Percentiles rank a stretch among this genome's conserved stretches.
Evolutionary conservation across 2,113 vertebrate species (phyloP).

Genomic region (Ranitomeya imitator): DNA sequence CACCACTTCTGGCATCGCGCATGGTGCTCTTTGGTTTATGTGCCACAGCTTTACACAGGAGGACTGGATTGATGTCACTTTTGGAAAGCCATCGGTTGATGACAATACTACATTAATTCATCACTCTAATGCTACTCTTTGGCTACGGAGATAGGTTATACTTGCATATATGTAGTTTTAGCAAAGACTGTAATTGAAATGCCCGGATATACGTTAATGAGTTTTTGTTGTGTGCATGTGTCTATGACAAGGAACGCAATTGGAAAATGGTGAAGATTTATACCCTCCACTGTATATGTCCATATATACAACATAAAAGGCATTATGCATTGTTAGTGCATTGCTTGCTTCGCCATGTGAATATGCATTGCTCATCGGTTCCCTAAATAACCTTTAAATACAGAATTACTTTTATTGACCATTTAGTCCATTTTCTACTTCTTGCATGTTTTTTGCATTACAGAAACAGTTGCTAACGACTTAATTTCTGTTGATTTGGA

Average conservation of each 20-base stretch:
- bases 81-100: neutral
- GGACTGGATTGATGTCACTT: neutral
- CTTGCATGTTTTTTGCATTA: slow-evolving; percentile 9
- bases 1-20: neutral
- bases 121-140: neutral
- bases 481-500: slow-evolving; percentile 24
- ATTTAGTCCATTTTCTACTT: slow-evolving; percentile 5
- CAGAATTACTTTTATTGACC: neutral
- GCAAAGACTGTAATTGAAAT: neutral
- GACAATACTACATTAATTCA: neutral
- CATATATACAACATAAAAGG: no score
- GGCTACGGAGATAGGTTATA: neutral
- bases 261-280: neutral
- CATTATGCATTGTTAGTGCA: neutral
- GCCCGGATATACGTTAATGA: neutral
- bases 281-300: neutral
- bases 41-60: neutral
- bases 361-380: neutral
- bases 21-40: slow-evolving; percentile 1
- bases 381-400: neutral
- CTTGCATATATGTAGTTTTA: neutral
- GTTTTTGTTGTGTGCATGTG: no score
- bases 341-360: neutral
- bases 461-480: slow-evolving; percentile 11
- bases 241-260: no score